phyloP scores from a whole-genome alignment of 2,113 vertebrate genomes.

The Sceloporus undulatus region DNA sequence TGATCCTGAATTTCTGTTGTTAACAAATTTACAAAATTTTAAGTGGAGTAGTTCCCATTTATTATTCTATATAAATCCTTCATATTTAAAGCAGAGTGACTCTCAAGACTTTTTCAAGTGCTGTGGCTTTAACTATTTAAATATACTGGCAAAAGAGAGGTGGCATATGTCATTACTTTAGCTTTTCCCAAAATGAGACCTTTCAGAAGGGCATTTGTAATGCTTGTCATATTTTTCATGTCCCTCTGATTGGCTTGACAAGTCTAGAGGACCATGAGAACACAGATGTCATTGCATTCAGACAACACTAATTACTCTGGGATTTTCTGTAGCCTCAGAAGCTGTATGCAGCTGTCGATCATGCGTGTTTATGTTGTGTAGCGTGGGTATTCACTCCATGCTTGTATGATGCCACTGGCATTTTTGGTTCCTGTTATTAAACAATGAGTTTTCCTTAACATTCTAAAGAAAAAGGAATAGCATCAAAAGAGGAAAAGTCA shows the following conservation, averaged over 20 bases:
- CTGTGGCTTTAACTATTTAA: conserved; percentile 65
- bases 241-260: conserved; percentile 83
- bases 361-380: conserved; percentile 75
- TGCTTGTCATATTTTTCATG: conserved; percentile 86
- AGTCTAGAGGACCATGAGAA: conserved; percentile 82
- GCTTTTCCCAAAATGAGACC: conserved; percentile 78
- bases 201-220: conserved; percentile 81
- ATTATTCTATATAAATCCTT: conserved; percentile 56
- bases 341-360: conserved; percentile 79
- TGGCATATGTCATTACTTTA: conserved; percentile 77
- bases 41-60: neutral
- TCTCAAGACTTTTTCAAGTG: conserved; percentile 67
- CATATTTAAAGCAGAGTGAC: conserved; percentile 49
- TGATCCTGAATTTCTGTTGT: conserved; percentile 21
- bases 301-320: conserved; percentile 88
- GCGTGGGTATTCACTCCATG: conserved; percentile 56
- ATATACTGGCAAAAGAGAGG: conserved; percentile 65
- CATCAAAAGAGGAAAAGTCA: conserved; percentile 38
- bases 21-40: conserved; percentile 23
- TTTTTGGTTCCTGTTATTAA: conserved; percentile 67
- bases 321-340: conserved; percentile 82
- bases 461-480: conserved; percentile 21
- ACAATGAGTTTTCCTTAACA: conserved; percentile 52
- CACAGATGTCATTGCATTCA: conserved; percentile 87
- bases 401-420: conserved; percentile 64